Evolutionary conservation across 1,140 invertebrate genomes (phyloP).

Genomic region (Piezodorus guildinii): DNA sequence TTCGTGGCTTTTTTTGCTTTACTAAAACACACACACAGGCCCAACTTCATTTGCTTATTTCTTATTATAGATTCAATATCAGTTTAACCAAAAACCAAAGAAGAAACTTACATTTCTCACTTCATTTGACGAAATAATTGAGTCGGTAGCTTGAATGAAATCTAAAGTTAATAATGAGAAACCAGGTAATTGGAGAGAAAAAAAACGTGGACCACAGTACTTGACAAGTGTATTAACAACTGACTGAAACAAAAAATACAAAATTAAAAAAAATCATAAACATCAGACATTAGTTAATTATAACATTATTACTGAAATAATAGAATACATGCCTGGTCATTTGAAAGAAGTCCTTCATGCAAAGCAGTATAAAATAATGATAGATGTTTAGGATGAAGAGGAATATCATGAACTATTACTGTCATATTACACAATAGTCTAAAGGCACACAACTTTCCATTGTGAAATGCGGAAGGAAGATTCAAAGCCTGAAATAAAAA

Average conservation of each 20-base stretch:
- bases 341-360: conserved; percentile 56
- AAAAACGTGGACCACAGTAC: conserved; percentile 66
- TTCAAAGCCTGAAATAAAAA: conserved; percentile 43
- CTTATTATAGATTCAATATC: too few species aligned
- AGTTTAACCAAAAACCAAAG: conserved; percentile 12
- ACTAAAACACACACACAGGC: too few species aligned
- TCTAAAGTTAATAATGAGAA: conserved; percentile 77
- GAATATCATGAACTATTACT: conserved; percentile 45
- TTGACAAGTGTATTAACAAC: conserved; percentile 51
- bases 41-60: too few species aligned
- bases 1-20: too few species aligned
- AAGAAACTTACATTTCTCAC: conserved; percentile 47
- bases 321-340: conserved; percentile 39
- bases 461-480: conserved; percentile 49
- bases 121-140: conserved; percentile 70
- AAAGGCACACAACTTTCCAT: conserved; percentile 67
- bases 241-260: conserved; percentile 36
- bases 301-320: conserved; percentile 15
- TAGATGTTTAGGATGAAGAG: conserved; percentile 54
- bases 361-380: conserved; percentile 79
- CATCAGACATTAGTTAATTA: conserved; percentile 12
- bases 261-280: conserved; percentile 22
- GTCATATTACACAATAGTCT: conserved; percentile 64
- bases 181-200: conserved; percentile 78
- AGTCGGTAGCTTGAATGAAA: conserved; percentile 80